Conservation (phyloP, 2,888 invertebrate genomes). For the Heliconius sara region DNA sequence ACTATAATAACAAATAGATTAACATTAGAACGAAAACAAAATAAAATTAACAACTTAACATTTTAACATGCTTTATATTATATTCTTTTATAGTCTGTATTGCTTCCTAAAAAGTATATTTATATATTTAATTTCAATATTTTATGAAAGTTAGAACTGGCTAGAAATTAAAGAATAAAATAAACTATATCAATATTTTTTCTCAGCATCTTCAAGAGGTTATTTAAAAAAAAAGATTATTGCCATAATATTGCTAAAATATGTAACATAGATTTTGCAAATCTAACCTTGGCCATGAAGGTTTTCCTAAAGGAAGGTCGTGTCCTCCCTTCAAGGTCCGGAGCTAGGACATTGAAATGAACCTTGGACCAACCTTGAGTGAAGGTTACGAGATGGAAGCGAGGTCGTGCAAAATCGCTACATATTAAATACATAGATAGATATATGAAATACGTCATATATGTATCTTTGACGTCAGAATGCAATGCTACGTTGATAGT, state of each 20-base stretch:
- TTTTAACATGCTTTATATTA: neutral
- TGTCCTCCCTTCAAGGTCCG: constrained; percentile 55
- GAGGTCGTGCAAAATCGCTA: constrained; percentile 44
- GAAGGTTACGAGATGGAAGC: constrained; percentile 52
- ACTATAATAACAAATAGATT: neutral
- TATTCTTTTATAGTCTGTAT: neutral
- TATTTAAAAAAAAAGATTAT: neutral
- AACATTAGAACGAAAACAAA: neutral
- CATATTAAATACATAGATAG: constrained; percentile 27
- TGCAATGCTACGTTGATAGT: neutral
- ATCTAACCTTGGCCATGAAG: constrained; percentile 47
- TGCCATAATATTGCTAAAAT: neutral
- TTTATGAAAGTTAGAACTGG: neutral
- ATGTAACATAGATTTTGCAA: neutral
- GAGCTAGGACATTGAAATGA: constrained; percentile 35
- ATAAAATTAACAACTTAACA: neutral
- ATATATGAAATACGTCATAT: constrained; percentile 22
- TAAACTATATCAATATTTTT: neutral
- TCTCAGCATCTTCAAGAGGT: neutral
- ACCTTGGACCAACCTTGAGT: constrained; percentile 51
- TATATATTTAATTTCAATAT: neutral
- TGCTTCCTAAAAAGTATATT: neutral
- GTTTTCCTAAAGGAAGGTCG: constrained; percentile 56
- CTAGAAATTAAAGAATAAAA: neutral
- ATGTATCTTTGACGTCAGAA: constrained; percentile 32